These are phyloP conservation scores for Mythimna impura DNA, from an alignment of 2,888 invertebrate genomes.

Conservation along the genomic window DNA sequence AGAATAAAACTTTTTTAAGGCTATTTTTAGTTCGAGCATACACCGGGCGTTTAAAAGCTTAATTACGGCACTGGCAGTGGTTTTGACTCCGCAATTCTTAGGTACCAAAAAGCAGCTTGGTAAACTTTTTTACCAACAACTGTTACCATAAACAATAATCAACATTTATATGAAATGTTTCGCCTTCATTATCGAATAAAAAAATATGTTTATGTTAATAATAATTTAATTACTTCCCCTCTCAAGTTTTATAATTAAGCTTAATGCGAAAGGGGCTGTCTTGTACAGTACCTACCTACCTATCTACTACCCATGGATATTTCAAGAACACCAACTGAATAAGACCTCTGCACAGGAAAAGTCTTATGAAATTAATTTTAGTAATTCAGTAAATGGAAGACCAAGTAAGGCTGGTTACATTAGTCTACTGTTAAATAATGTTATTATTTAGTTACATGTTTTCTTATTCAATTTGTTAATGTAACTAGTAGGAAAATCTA, in stretches of 20 bases:
- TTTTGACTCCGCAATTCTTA: no score
- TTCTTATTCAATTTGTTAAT: constrained; percentile 57
- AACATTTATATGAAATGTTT: constrained; percentile 52
- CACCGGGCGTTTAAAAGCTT: no score
- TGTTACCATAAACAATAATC: constrained; percentile 36
- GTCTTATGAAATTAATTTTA: constrained; percentile 44
- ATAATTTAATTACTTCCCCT: constrained; percentile 63
- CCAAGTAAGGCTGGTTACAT: constrained; percentile 48
- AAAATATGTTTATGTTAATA: constrained; percentile 61
- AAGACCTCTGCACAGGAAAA: constrained; percentile 48
- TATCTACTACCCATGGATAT: constrained; percentile 19
- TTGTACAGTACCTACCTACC: constrained; percentile 28
- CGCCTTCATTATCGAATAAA: constrained; percentile 58
- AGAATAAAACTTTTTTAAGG: no score
- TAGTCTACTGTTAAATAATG: constrained; percentile 52
- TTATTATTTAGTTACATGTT: constrained; percentile 61
- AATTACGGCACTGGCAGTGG: no score
- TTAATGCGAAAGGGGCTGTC: constrained; percentile 63
- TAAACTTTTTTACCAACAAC: constrained; percentile 4
- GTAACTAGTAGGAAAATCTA: constrained; percentile 3
- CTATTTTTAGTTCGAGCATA: no score
- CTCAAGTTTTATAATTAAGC: constrained; percentile 66
- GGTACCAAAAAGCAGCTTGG: no score
- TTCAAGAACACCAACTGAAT: constrained; percentile 24
- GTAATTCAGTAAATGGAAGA: constrained; percentile 55